Evolutionary conservation across 2,113 vertebrate species (phyloP), one percentile per base, ranked within the genome.

Genomic region (Hippocampus zosterae): DNA sequence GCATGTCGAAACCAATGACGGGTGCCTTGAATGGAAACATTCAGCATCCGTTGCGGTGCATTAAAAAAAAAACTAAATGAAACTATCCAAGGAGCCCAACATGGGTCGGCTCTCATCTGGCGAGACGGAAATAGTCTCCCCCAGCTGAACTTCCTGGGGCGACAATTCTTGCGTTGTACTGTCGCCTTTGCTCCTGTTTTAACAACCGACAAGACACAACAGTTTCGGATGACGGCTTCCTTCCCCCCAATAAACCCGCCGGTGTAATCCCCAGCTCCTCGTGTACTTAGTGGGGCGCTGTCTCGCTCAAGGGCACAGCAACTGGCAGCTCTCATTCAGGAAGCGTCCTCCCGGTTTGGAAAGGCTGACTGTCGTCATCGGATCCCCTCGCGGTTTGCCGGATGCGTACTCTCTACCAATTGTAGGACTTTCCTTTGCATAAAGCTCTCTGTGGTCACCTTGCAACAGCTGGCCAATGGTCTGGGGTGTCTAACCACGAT

Each of bases 241-340:
- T 85, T 88, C 86, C 84, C 81, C 78, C 73, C 81, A 72, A 73
- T 83, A 88, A 91, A 89, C 77, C 86, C 85, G 76, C 82, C 68
- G 80, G 73, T 80, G 81, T 91, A 92, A 91, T 91, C 90, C 89
- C 72, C 77, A 89, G 83, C 85, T 90, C 83, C 78, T 77, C 80
- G 79, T 87, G 84, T 82, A 85, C 84, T 92, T 84, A 83, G 78
- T 72, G 64, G 84, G 78, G 76, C 79, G 84, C 88, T 88, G 81
- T 85, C 86, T 84, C 80, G 83, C 88, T 88, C 88, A 91, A 91
- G 88, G 89, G 81, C 91, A 90, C 87, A 81, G 70, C 85, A 87
- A 87, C 85, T 88, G 84, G 87, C 85, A 83, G 25, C 25, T 78
- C 78, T 76, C 74, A 40, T 79, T 81, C n/a, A 44, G 85, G 78